Conservation (phyloP, 2,888 invertebrate genomes). For the Athetis lepigone region DNA sequence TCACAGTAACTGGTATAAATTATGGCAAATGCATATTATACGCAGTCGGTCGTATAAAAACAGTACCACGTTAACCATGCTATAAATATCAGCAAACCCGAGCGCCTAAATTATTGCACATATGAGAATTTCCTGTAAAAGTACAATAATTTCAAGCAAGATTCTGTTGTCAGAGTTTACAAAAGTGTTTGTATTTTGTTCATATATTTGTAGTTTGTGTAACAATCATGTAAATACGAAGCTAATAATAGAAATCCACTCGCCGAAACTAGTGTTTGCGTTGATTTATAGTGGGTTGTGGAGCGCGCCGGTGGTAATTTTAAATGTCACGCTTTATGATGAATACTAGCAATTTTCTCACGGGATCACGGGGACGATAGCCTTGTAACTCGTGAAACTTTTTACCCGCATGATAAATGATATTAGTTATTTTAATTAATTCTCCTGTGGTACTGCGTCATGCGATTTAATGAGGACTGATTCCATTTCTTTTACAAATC, state of each 20-base stretch:
- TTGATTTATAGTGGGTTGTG: conserved; percentile 84
- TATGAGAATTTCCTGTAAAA: conserved; percentile 76
- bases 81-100: conserved; percentile 82
- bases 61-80: conserved; percentile 78
- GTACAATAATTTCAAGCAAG: conserved; percentile 69
- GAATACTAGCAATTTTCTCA: conserved; percentile 89
- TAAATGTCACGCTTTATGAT: conserved; percentile 89
- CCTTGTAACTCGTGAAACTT: conserved; percentile 72
- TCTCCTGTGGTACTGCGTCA: conserved; percentile 41
- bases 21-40: conserved; percentile 70
- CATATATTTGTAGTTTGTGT: conserved; percentile 54
- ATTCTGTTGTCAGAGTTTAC: conserved; percentile 53
- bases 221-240: conserved; percentile 64
- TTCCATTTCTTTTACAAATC: not conserved
- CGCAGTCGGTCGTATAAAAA: conserved; percentile 77
- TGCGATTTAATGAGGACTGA: conserved; percentile 11
- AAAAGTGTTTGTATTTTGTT: conserved; percentile 48
- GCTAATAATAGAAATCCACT: conserved; percentile 72
- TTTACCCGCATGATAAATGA: conserved; percentile 65
- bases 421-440: conserved; percentile 57
- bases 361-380: conserved; percentile 79
- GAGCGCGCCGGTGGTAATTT: conserved; percentile 84
- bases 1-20: conserved; percentile 37
- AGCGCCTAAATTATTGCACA: conserved; percentile 79
- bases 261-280: conserved; percentile 82